phyloP scores from a whole-genome alignment of 2,797 vertebrate genomes.

The Echiichthys vipera region DNA sequence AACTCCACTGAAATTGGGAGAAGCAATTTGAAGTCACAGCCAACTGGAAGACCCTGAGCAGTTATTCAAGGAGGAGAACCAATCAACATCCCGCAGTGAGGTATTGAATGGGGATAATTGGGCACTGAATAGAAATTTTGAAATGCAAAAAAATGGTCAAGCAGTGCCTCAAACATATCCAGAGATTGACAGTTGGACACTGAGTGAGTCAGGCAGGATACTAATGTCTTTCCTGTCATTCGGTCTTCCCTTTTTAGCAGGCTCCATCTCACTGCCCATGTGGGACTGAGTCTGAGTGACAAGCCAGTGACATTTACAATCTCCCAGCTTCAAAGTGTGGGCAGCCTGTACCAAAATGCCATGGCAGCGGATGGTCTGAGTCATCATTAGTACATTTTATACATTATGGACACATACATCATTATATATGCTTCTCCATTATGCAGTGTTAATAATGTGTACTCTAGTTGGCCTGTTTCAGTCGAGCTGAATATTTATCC shows the following conservation, averaged over 20 bases:
- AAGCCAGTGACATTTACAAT: slow-evolving; percentile 80
- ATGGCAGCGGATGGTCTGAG: slow-evolving; percentile 36
- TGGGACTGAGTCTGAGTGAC: slow-evolving; percentile 87
- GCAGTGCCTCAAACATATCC: slow-evolving; percentile 44
- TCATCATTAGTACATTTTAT: slow-evolving; percentile 54
- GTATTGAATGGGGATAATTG: slow-evolving; percentile 65
- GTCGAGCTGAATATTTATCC: neutral
- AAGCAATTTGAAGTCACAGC: slow-evolving; percentile 39
- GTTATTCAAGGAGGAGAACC: slow-evolving; percentile 42
- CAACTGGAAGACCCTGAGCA: slow-evolving; percentile 44
- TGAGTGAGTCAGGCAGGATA: slow-evolving; percentile 84
- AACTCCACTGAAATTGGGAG: slow-evolving; percentile 21
- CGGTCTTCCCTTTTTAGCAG: slow-evolving; percentile 81
- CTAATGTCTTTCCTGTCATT: slow-evolving; percentile 64
- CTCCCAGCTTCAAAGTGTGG: slow-evolving; percentile 65
- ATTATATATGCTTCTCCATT: slow-evolving; percentile 22
- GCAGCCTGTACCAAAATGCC: slow-evolving; percentile 47
- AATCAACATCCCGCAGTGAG: slow-evolving; percentile 53
- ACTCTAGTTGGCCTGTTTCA: neutral
- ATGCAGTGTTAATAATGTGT: slow-evolving; percentile 6
- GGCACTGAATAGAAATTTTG: slow-evolving; percentile 46
- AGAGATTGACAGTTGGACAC: slow-evolving; percentile 74
- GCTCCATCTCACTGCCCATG: slow-evolving; percentile 82
- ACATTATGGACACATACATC: slow-evolving; percentile 24
- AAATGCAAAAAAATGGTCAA: slow-evolving; percentile 62